Conservation (phyloP, 1,140 invertebrate genomes). For the Diabrotica undecimpunctata region DNA sequence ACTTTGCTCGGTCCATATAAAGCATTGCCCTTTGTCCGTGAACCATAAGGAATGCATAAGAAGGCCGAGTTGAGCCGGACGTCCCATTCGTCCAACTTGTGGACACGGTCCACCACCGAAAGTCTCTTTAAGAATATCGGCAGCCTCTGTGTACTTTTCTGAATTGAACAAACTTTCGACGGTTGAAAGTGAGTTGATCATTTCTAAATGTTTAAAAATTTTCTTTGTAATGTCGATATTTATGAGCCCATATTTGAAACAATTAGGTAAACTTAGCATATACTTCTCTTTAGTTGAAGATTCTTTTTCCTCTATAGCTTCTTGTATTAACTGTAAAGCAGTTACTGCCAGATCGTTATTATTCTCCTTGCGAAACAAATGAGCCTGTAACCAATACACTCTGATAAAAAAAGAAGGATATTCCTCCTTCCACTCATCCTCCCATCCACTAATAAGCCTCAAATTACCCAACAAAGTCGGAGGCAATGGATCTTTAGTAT, state of each 20-base stretch:
- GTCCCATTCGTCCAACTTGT: constrained; percentile 46
- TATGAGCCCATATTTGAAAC: constrained; percentile 51
- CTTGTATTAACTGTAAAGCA: constrained; percentile 49
- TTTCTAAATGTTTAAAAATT: constrained; percentile 52
- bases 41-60: constrained; percentile 72
- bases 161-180: constrained; percentile 59
- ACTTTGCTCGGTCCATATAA: constrained; percentile 71
- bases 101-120: constrained; percentile 42
- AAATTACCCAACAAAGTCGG: constrained; percentile 34
- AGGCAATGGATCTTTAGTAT: constrained; percentile 21
- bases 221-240: constrained; percentile 47
- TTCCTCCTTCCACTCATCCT: constrained; percentile 47
- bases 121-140: constrained; percentile 60
- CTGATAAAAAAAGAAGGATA: constrained; percentile 48
- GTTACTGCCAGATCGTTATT: constrained; percentile 51
- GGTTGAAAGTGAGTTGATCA: constrained; percentile 53
- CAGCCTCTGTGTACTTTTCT: constrained; percentile 61
- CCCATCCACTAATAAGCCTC: constrained; percentile 44
- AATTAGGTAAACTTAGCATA: constrained; percentile 51
- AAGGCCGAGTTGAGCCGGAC: constrained; percentile 56
- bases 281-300: constrained; percentile 36
- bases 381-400: constrained; percentile 54
- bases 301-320: constrained; percentile 45
- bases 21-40: constrained; percentile 59
- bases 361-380: constrained; percentile 52